A percentile compares a stretch with the other conserved stretches of the same genome.
phyloP scores from a whole-genome alignment of 2,113 vertebrate species.

The Globicephala melas region DNA sequence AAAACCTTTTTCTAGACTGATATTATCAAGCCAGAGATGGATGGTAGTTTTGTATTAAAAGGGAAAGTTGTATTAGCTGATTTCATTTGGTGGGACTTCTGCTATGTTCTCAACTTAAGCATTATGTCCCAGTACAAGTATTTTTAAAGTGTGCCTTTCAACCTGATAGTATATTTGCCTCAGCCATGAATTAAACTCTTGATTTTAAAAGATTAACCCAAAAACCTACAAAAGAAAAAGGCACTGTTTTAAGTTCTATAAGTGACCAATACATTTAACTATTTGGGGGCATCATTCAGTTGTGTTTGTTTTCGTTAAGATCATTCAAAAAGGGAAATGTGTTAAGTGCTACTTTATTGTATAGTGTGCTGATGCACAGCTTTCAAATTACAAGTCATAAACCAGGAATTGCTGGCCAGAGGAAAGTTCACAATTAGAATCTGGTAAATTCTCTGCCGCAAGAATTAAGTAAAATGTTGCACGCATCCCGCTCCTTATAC shows the following conservation, averaged over 20 bases:
- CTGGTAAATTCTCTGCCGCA: background rate
- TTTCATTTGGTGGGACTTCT: background rate
- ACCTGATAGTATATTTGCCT: background rate
- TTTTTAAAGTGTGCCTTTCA: background rate
- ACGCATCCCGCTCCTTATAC: background rate
- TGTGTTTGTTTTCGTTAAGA: slow-evolving; percentile 12
- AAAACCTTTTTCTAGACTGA: background rate
- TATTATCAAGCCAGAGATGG: background rate
- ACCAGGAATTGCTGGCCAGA: background rate
- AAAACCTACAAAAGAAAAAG: background rate
- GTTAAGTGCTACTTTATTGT: background rate
- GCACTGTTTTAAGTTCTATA: background rate
- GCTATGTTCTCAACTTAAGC: background rate
- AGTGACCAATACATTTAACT: background rate
- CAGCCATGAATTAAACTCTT: background rate
- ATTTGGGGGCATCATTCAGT: background rate
- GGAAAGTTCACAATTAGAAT: background rate
- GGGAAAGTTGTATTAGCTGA: background rate
- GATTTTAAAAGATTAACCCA: background rate
- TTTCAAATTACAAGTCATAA: slow-evolving; percentile 35
- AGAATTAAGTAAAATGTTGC: background rate
- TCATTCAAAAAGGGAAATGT: background rate
- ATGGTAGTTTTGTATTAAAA: background rate
- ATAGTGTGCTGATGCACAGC: background rate
- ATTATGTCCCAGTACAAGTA: background rate